Evolutionary conservation across 2,113 vertebrate species (phyloP).

Genomic region (Serinus canaria): DNA sequence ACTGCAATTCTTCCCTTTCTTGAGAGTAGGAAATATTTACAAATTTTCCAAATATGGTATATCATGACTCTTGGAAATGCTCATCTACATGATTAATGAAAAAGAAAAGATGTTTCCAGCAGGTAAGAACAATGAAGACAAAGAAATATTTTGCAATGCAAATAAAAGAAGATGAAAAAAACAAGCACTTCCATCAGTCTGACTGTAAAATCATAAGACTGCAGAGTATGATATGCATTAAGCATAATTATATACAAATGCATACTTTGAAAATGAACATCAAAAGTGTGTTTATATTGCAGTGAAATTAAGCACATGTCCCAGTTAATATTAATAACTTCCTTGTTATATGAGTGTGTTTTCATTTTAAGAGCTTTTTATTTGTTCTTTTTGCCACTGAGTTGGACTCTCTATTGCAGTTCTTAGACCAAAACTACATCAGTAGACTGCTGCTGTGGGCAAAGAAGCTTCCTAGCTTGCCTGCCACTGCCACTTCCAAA

Average conservation of each 20-base stretch:
- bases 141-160: conserved; percentile 47
- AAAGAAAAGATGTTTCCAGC: not conserved
- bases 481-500: not conserved
- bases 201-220: conserved; percentile 9
- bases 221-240: conserved; percentile 18
- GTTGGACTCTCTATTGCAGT: not conserved
- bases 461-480: not conserved
- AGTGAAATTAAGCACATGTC: conserved; percentile 49
- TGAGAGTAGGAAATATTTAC: conserved; percentile 3
- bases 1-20: not conserved
- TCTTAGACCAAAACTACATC: not conserved
- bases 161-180: conserved; percentile 29
- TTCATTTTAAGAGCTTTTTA: conserved; percentile 13
- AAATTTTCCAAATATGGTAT: conserved; percentile 8
- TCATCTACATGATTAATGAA: not conserved
- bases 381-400: not conserved
- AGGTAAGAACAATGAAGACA: conserved; percentile 18
- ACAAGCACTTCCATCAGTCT: conserved; percentile 1
- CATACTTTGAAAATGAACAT: conserved; percentile 58
- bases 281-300: conserved; percentile 48
- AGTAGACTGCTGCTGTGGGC: not conserved
- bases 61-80: conserved; percentile 11
- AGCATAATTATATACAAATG: conserved; percentile 52
- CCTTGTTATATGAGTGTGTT: not conserved
- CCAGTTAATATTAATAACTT: conserved; percentile 54